Evolutionary conservation across 2,888 invertebrate species (phyloP), one percentile per base, ranked within the genome.

Genomic region (Diadromus collaris): DNA sequence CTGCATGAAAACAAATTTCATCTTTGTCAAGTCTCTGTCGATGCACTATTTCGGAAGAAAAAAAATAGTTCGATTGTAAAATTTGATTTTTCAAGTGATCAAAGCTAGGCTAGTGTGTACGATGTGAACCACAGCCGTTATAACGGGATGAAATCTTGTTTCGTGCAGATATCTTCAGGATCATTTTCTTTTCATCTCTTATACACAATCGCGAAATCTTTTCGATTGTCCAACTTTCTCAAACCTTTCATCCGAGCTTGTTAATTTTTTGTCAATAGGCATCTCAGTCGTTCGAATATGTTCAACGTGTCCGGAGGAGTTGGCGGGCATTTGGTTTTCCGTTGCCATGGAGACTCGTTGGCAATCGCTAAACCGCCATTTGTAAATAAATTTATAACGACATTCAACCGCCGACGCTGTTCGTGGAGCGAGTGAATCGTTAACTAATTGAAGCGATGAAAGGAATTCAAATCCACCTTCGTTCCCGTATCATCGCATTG

Each of bases 151-250:
- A n/a, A n/a, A n/a, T n/a, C n/a, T n/a, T n/a, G n/a, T n/a, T n/a
- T n/a, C n/a, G n/a, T n/a, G n/a, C n/a, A n/a, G n/a, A n/a, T n/a
- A n/a, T n/a, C n/a, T n/a, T n/a, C n/a, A n/a, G n/a, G n/a, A n/a
- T n/a, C n/a, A n/a, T n/a, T n/a, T n/a, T n/a, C n/a, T n/a, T 21
- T 19, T 19, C n/a, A 65, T 79, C 86, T 91, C 34, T 84, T 87
- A 89, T 95, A 95, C 56, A 94, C 91, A 24, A 94, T 94, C 82
- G 96, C 94, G 86, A 93, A 93, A 90, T 96, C 95, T 82, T 92
- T 91, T 54, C 94, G 94, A 78, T 92, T 89, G 82, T 93, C 92
- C 60, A 96, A 93, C 91, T 94, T 93, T 84, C 93, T 92, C 64
- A 90, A 92, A 24, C 88, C 34, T 83, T 86, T 95, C 95, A 96